Conservation (phyloP, 2,113 vertebrate genomes). For the Panurus biarmicus region DNA sequence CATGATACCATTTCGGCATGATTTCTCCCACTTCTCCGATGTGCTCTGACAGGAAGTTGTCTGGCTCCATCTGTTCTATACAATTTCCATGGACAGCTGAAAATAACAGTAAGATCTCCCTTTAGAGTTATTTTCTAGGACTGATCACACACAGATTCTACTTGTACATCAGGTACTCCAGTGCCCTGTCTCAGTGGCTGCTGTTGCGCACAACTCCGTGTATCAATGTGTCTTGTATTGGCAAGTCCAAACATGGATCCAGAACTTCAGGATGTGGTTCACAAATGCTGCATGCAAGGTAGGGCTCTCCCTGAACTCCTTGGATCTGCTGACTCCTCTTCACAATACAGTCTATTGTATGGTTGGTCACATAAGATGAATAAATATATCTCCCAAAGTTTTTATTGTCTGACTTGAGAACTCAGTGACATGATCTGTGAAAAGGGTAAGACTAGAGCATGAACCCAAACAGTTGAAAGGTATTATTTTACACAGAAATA, state of each 20-base stretch:
- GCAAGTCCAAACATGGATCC: not conserved
- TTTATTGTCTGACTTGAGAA: not conserved
- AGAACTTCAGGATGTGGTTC: not conserved
- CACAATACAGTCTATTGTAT: not conserved
- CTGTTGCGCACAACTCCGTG: not conserved
- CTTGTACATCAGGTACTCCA: not conserved
- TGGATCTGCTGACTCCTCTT: not conserved
- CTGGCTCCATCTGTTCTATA: not conserved
- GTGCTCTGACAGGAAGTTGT: not conserved
- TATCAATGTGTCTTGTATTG: not conserved
- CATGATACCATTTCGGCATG: not conserved
- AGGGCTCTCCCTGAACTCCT: not conserved
- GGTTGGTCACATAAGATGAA: not conserved
- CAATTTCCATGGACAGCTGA: not conserved
- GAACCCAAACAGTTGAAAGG: not conserved
- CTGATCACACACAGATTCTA: not conserved
- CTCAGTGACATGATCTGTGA: not conserved
- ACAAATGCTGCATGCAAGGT: not conserved
- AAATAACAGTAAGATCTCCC: not conserved
- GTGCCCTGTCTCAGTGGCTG: not conserved
- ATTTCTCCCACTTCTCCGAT: not conserved
- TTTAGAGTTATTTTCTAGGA: not conserved
- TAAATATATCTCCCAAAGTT: not conserved
- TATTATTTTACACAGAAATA: not conserved
- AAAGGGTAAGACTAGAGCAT: not conserved